phyloP scores from a whole-genome alignment of 2,113 vertebrate genomes.

The Scortum barcoo region DNA sequence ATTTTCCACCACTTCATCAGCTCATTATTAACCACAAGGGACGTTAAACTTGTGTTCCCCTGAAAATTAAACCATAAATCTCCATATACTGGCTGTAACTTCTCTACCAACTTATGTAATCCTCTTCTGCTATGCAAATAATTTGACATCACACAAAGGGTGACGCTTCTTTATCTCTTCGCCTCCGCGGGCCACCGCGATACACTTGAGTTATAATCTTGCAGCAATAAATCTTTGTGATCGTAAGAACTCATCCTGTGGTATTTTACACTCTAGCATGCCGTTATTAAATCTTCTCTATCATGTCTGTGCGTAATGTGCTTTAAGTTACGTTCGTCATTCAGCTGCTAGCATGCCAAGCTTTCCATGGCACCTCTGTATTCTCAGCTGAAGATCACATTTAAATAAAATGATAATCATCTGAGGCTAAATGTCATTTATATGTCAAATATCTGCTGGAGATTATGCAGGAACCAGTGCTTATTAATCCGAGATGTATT shows the following conservation, averaged over 20 bases:
- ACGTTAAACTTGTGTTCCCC: slow-evolving; percentile 1
- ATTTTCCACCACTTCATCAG: not conserved
- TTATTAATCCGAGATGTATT: slow-evolving; percentile 24
- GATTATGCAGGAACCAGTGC: slow-evolving; percentile 35
- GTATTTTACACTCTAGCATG: slow-evolving; percentile 29
- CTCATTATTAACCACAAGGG: not conserved
- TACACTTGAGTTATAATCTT: slow-evolving; percentile 24
- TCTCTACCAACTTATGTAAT: slow-evolving; percentile 21
- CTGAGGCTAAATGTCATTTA: slow-evolving; percentile 34
- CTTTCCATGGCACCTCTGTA: not conserved
- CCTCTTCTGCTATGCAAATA: slow-evolving; percentile 25
- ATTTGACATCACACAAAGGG: slow-evolving; percentile 18
- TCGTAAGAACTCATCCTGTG: not conserved
- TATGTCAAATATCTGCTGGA: slow-evolving; percentile 34
- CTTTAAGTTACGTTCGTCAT: not conserved
- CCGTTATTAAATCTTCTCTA: slow-evolving; percentile 10
- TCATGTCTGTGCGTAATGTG: not conserved
- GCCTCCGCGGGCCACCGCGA: not conserved
- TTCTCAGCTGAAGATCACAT: slow-evolving; percentile 3
- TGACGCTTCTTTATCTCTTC: slow-evolving; percentile 19
- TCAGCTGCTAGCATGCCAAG: not conserved
- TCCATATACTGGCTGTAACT: slow-evolving; percentile 8
- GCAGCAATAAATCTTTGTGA: slow-evolving; percentile 16
- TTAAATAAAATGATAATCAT: slow-evolving; percentile 52
- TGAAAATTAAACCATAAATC: slow-evolving; percentile 22